Conservation (phyloP, 2,113 vertebrate species). For the Trematocara variabile region DNA sequence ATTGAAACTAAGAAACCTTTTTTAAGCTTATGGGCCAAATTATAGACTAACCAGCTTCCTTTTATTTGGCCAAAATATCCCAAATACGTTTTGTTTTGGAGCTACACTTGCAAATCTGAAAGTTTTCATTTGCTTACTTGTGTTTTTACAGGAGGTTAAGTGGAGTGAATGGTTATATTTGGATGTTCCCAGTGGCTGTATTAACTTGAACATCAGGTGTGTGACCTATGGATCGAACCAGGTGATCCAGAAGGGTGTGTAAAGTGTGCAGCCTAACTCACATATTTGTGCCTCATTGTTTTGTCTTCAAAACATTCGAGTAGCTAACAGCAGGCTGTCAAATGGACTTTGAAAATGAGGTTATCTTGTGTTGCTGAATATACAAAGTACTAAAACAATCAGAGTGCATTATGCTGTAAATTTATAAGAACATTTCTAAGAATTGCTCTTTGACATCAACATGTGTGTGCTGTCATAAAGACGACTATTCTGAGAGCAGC, state of each 20-base stretch:
- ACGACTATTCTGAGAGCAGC: not conserved
- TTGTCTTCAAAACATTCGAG: not conserved
- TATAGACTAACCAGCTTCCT: not conserved
- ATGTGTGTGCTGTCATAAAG: not conserved
- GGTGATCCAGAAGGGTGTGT: not conserved
- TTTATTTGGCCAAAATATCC: not conserved
- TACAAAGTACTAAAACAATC: not conserved
- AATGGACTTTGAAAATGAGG: not conserved
- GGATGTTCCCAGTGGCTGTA: not conserved
- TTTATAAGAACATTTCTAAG: not conserved
- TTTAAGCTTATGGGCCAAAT: not conserved
- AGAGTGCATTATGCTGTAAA: not conserved
- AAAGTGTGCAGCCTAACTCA: not conserved
- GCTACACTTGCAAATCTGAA: not conserved
- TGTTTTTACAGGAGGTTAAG: slow-evolving; percentile 4
- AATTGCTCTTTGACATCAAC: not conserved
- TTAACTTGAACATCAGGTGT: not conserved
- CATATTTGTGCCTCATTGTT: not conserved
- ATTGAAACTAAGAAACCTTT: not conserved
- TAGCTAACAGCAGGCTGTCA: not conserved
- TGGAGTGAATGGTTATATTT: slow-evolving; percentile 36
- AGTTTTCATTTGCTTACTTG: slow-evolving; percentile 4
- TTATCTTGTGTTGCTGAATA: not conserved
- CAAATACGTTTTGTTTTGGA: slow-evolving; percentile 10
- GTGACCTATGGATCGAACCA: slow-evolving; percentile 2